Evolutionary conservation across 2,888 invertebrate genomes (phyloP).

Genomic region (Zygaena filipendulae): DNA sequence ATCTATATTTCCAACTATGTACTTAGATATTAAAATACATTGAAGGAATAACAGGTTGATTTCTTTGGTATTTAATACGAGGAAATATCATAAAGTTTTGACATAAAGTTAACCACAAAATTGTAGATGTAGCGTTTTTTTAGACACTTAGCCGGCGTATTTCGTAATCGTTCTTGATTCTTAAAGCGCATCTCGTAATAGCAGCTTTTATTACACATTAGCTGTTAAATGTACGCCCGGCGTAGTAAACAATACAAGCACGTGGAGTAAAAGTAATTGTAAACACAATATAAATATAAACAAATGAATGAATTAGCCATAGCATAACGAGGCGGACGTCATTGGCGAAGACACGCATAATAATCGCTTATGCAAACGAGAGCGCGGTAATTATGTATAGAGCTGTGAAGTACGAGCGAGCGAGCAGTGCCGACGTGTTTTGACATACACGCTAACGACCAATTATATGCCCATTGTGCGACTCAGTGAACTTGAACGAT

Average conservation of each 20-base stretch:
- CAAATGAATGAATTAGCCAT: conserved; percentile 58
- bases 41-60: no score
- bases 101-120: no score
- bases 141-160: no score
- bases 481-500: conserved; percentile 61
- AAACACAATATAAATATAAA: conserved; percentile 35
- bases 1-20: no score
- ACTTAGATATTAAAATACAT: no score
- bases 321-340: conserved; percentile 41
- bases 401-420: conserved; percentile 38
- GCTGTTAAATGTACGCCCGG: conserved; percentile 40
- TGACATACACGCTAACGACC: conserved; percentile 56
- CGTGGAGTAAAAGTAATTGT: conserved; percentile 58
- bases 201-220: conserved; percentile 45
- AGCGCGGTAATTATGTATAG: conserved; percentile 54
- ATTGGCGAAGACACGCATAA: conserved; percentile 58
- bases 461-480: conserved; percentile 60
- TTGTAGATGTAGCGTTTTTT: no score
- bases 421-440: conserved; percentile 42
- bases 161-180: no score
- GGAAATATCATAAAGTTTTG: no score
- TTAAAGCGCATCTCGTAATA: conserved; percentile 24
- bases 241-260: conserved; percentile 51
- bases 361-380: conserved; percentile 63
- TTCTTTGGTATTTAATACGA: no score